phyloP scores from a whole-genome alignment of 2,888 invertebrate genomes.

The Alsophila aescularia region DNA sequence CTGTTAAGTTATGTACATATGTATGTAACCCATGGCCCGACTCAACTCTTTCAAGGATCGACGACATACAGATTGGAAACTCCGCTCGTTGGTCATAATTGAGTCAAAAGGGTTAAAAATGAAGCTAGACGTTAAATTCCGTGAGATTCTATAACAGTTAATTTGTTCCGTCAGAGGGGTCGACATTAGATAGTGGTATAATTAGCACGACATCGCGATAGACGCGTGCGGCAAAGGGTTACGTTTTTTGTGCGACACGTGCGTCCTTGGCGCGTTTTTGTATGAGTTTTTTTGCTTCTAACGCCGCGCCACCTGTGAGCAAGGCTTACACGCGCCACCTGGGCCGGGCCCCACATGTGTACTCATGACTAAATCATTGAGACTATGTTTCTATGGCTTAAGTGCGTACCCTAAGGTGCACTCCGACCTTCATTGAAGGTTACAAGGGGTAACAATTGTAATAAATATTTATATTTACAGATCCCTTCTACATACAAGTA shows the following conservation, averaged over 20 bases:
- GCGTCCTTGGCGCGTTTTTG: conserved; percentile 54
- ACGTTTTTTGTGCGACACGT: conserved; percentile 54
- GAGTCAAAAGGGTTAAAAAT: conserved; percentile 31
- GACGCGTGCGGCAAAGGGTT: conserved; percentile 61
- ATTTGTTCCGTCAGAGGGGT: conserved; percentile 61
- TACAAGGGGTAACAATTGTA: too few relatives aligned
- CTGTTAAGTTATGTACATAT: conserved; percentile 62
- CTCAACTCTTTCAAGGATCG: background rate
- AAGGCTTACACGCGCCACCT: conserved; percentile 35
- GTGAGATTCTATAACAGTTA: conserved; percentile 62
- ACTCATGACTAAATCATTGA: background rate
- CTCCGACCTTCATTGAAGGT: too few relatives aligned
- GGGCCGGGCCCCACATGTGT: background rate
- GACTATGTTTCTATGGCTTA: too few relatives aligned
- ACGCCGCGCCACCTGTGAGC: conserved; percentile 44
- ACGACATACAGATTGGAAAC: background rate
- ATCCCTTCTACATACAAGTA: too few relatives aligned
- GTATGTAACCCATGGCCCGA: conserved; percentile 10
- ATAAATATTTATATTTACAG: too few relatives aligned
- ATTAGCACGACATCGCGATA: conserved; percentile 47
- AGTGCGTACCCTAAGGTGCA: too few relatives aligned
- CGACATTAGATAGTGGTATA: conserved; percentile 59
- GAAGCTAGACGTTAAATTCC: conserved; percentile 31
- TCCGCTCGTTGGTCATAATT: conserved; percentile 15
- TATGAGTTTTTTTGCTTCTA: conserved; percentile 46